Evolutionary conservation across 1,140 invertebrate species (phyloP).

Genomic region (Araneus ventricosus): DNA sequence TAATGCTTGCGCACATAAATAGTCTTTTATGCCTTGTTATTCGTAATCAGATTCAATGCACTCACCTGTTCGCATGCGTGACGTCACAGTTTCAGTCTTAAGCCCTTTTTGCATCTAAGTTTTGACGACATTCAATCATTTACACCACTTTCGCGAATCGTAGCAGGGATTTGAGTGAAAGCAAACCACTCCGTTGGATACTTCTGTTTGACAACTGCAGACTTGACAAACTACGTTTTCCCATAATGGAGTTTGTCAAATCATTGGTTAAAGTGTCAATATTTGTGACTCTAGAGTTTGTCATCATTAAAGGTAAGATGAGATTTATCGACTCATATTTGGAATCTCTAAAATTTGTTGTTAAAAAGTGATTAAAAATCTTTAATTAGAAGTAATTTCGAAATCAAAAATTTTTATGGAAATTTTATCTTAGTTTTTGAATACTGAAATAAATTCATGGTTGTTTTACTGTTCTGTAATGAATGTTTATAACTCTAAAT

Average conservation of each 20-base stretch:
- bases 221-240: too few species aligned
- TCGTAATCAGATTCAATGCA: conserved; percentile 54
- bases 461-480: too few species aligned
- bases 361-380: too few species aligned
- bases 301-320: background rate
- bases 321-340: too few species aligned
- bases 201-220: background rate
- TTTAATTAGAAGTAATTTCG: too few species aligned
- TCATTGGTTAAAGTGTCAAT: background rate
- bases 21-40: conserved; percentile 16
- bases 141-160: background rate
- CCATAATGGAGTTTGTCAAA: background rate
- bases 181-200: background rate
- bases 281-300: background rate
- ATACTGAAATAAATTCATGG: too few species aligned
- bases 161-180: background rate
- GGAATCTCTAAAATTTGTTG: background rate
- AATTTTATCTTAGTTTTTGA: too few species aligned
- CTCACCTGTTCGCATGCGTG: conserved; percentile 32
- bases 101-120: background rate
- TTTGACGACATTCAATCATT: conserved; percentile 36
- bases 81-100: background rate
- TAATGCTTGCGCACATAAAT: conserved; percentile 39
- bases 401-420: too few species aligned
- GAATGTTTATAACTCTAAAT: too few species aligned